phyloP scores from a whole-genome alignment of 2,797 vertebrate species.

The Stomatorhinus walkeri region DNA sequence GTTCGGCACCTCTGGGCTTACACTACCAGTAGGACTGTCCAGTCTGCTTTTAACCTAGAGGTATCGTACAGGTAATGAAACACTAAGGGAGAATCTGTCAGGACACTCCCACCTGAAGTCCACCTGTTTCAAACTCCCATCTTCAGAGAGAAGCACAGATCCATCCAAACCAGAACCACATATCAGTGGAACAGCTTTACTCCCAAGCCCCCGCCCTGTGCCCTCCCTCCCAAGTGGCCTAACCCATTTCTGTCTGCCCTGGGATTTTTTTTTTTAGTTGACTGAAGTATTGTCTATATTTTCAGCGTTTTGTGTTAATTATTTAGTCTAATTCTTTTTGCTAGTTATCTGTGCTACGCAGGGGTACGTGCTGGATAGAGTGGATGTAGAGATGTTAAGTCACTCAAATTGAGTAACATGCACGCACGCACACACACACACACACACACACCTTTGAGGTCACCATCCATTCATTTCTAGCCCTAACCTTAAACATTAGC shows the following conservation, averaged over 20 bases:
- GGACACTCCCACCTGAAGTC: not conserved
- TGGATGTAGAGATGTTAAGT: not conserved
- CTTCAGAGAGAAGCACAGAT: not conserved
- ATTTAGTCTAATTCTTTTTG: not conserved
- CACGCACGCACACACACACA: not conserved
- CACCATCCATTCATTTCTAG: not conserved
- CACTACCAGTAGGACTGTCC: not conserved
- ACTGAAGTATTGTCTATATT: not conserved
- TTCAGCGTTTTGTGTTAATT: not conserved
- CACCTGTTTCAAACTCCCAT: not conserved
- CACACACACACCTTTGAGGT: not conserved
- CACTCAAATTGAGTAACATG: not conserved
- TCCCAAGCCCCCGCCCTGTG: not conserved
- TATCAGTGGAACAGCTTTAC: not conserved
- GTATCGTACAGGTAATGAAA: not conserved
- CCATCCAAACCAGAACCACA: not conserved
- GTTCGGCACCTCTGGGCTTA: not conserved
- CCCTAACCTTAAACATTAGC: not conserved
- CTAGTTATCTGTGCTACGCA: not conserved
- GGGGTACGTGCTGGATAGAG: not conserved
- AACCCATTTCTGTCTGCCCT: not conserved
- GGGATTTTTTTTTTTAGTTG: not conserved
- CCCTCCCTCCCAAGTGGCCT: not conserved
- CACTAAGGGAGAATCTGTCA: not conserved
- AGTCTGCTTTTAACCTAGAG: not conserved